Conservation (phyloP, 2,888 invertebrate species). For the Agrotis clavis region DNA sequence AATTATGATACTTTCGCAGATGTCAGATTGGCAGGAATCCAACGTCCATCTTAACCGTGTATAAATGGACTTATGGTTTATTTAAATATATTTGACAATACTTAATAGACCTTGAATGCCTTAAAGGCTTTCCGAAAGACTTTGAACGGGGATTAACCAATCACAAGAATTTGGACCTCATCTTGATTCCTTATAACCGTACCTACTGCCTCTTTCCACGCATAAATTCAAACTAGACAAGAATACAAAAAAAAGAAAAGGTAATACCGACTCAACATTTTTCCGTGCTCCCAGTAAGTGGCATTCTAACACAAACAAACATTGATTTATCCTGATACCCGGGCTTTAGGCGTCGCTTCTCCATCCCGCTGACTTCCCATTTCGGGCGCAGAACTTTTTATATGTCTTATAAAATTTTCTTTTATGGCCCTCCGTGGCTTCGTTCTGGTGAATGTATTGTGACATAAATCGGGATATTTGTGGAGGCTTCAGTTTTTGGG, state of each 20-base stretch:
- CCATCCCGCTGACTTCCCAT: slow-evolving; percentile 86
- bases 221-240: too few relatives aligned
- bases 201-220: too few relatives aligned
- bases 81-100: too few relatives aligned
- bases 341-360: slow-evolving; percentile 80
- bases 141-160: too few relatives aligned
- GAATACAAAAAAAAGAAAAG: background rate
- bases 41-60: too few relatives aligned
- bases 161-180: too few relatives aligned
- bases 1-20: too few relatives aligned
- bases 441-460: slow-evolving; percentile 64
- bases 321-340: slow-evolving; percentile 91
- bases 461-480: slow-evolving; percentile 68
- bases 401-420: slow-evolving; percentile 88
- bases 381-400: slow-evolving; percentile 85
- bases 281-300: slow-evolving; percentile 78
- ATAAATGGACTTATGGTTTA: too few relatives aligned
- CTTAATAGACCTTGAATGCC: too few relatives aligned
- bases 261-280: slow-evolving; percentile 72
- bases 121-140: too few relatives aligned
- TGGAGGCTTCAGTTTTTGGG: slow-evolving; percentile 12
- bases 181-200: too few relatives aligned
- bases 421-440: slow-evolving; percentile 73
- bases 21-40: too few relatives aligned
- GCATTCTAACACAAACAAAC: slow-evolving; percentile 86